Conservation (phyloP, 2,888 invertebrate genomes). For the Hydropsyche betteni region DNA sequence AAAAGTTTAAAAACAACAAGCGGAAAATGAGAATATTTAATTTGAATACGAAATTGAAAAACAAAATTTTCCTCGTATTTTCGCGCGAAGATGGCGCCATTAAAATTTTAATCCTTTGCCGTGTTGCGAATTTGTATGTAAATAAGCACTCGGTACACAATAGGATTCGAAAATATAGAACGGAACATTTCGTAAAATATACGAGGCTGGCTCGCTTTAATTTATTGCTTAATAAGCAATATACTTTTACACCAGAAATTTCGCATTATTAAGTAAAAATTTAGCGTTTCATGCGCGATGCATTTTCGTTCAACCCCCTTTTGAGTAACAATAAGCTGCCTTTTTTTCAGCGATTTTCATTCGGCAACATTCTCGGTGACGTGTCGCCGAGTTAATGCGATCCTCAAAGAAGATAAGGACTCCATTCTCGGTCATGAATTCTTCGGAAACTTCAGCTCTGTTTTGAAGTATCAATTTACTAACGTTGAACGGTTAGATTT, state of each 20-base stretch:
- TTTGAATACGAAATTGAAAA: slow-evolving; percentile 32
- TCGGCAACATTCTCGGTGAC: slow-evolving; percentile 3
- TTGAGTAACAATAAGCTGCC: not conserved
- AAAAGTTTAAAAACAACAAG: slow-evolving; percentile 27
- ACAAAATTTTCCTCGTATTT: slow-evolving; percentile 30
- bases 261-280: too few species aligned
- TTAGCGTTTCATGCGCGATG: slow-evolving; percentile 6
- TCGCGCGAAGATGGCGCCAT: slow-evolving; percentile 30
- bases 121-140: slow-evolving; percentile 33
- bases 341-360: slow-evolving; percentile 7
- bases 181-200: slow-evolving; percentile 4
- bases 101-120: slow-evolving; percentile 33
- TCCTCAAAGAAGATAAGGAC: slow-evolving; percentile 32
- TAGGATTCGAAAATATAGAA: slow-evolving; percentile 26
- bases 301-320: not conserved
- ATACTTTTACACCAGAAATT: too few species aligned
- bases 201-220: not conserved
- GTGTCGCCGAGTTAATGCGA: slow-evolving; percentile 36
- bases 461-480: slow-evolving; percentile 46
- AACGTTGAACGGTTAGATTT: slow-evolving; percentile 44
- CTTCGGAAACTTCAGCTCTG: slow-evolving; percentile 43
- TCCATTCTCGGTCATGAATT: slow-evolving; percentile 31
- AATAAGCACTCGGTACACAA: slow-evolving; percentile 20
- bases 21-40: slow-evolving; percentile 33
- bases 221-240: not conserved